Percentiles rank a stretch among this genome's conserved stretches.
Conservation (phyloP, 2,113 vertebrate genomes). For the Rana temporaria region DNA sequence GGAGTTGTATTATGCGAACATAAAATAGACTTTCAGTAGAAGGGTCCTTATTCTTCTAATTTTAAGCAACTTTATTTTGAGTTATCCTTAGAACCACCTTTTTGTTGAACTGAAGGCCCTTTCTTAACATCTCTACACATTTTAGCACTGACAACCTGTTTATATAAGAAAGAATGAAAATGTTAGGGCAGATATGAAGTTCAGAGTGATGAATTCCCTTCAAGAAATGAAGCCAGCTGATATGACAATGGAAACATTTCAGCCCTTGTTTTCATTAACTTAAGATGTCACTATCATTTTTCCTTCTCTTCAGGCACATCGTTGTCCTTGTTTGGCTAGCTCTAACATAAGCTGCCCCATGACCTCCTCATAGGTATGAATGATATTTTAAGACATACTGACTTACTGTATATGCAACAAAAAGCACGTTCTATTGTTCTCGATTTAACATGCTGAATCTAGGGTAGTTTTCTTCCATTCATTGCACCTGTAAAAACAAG, state of each 20-base stretch:
- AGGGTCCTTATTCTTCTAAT: too few relatives aligned
- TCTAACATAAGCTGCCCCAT: constrained; percentile 16
- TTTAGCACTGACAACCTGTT: constrained; percentile 17
- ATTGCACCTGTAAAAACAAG: constrained; percentile 43
- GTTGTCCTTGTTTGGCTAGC: constrained; percentile 38
- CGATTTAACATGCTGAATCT: neutral
- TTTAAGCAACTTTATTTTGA: neutral
- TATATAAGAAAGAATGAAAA: constrained; percentile 28
- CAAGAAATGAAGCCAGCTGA: constrained; percentile 27
- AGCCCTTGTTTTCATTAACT: constrained; percentile 42
- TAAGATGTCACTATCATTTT: constrained; percentile 35
- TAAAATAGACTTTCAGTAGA: too few relatives aligned
- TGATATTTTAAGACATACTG: constrained; percentile 17
- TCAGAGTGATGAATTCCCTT: constrained; percentile 28
- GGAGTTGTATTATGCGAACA: too few relatives aligned
- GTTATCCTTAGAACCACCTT: constrained; percentile 5
- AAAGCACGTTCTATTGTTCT: constrained; percentile 3
- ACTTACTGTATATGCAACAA: constrained; percentile 24
- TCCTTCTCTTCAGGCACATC: constrained; percentile 1
- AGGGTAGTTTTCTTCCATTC: neutral
- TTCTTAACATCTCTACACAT: neutral
- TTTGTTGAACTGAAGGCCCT: neutral
- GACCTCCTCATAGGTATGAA: constrained; percentile 36
- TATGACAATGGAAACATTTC: constrained; percentile 24
- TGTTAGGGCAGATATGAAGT: neutral